Base-by-base conservation (phyloP, 2,888 invertebrate species). In the Brachypterus glaber region DNA sequence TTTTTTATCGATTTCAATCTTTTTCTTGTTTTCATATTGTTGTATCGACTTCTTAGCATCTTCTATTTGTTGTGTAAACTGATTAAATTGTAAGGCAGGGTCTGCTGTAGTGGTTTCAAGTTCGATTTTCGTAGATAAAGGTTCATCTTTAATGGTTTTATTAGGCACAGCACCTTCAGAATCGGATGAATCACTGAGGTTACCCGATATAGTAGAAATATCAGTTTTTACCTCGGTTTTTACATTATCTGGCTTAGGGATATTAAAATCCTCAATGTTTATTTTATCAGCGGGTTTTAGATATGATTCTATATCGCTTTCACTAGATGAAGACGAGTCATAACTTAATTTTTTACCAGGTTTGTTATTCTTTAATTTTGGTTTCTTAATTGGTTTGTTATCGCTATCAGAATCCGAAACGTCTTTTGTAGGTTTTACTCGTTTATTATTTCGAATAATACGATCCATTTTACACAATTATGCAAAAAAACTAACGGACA, bases 61-160 rank as follows among this genome's bases (percentile, higher is more conserved):
- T 56, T 78, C 78, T 41, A 81, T 58, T 60, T 71, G 71, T 32
- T 66, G 68, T 45, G 73, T 73, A 50, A 76, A 77, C 43, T 73
- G 67, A 54, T 76, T 70, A 9, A 79, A 63, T 48, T 11, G 27
- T 9, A 11, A 13, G 12, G 12, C 8, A 27, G 27, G 4, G 8
- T 27, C 27, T 5, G 7, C 5, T 11, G 27, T 11, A 5, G n/a
- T n/a, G n/a, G n/a, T n/a, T n/a, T n/a, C n/a, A n/a, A n/a, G n/a
- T n/a, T n/a, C n/a, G n/a, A n/a, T n/a, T 17, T 41, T 30, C 29
- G 39, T 24, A 5, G 33, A n/a, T n/a, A n/a, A n/a, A n/a, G n/a
- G n/a, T n/a, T 9, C 27, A 27, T 43, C 37, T 31, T 42, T 13
- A 17, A 7, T 12, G 11, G 13, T 29, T 35, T 25, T 32, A 5